These are phyloP conservation scores for Eutrigla gurnardus DNA, from an alignment of 2,797 vertebrate species.

Conservation along the genomic window DNA sequence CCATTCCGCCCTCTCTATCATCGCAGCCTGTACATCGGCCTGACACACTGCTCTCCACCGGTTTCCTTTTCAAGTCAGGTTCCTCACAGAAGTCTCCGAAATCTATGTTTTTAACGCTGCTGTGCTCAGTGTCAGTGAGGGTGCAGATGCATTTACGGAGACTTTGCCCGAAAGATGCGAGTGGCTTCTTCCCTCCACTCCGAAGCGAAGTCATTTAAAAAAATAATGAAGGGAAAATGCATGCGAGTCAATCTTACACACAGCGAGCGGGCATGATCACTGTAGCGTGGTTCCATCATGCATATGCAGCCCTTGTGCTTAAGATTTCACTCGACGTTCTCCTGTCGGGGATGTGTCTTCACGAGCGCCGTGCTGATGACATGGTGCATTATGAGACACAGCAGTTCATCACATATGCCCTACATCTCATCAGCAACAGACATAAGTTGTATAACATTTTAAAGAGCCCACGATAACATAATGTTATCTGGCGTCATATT, in stretches of 20 bases:
- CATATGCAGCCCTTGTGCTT: slow-evolving; percentile 30
- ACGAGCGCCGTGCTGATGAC: slow-evolving; percentile 9
- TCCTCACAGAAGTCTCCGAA: slow-evolving; percentile 16
- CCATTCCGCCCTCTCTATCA: slow-evolving; percentile 11
- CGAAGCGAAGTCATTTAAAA: slow-evolving; percentile 43
- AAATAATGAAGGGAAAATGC: slow-evolving; percentile 55
- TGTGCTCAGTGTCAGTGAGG: background rate
- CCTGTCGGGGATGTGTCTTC: slow-evolving; percentile 15
- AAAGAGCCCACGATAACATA: slow-evolving; percentile 26
- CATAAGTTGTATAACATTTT: slow-evolving; percentile 20
- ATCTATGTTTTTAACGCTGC: slow-evolving; percentile 22
- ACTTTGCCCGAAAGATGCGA: slow-evolving; percentile 5
- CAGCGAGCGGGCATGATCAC: slow-evolving; percentile 21
- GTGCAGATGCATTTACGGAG: slow-evolving; percentile 21
- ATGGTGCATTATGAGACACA: slow-evolving; percentile 16
- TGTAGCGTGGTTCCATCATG: slow-evolving; percentile 22
- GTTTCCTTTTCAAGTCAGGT: slow-evolving; percentile 26
- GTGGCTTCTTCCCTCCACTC: slow-evolving; percentile 15
- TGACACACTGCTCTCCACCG: slow-evolving; percentile 11
- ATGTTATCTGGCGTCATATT: slow-evolving; percentile 15
- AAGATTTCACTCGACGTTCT: background rate
- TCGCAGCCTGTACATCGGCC: slow-evolving; percentile 25
- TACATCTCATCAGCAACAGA: slow-evolving; percentile 35
- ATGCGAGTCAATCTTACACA: slow-evolving; percentile 27
- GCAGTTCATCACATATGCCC: slow-evolving; percentile 42